Percentiles rank a stretch among this genome's conserved stretches.
phyloP scores from a whole-genome alignment of 2,113 vertebrate genomes.

The Neodon shergylaensis region DNA sequence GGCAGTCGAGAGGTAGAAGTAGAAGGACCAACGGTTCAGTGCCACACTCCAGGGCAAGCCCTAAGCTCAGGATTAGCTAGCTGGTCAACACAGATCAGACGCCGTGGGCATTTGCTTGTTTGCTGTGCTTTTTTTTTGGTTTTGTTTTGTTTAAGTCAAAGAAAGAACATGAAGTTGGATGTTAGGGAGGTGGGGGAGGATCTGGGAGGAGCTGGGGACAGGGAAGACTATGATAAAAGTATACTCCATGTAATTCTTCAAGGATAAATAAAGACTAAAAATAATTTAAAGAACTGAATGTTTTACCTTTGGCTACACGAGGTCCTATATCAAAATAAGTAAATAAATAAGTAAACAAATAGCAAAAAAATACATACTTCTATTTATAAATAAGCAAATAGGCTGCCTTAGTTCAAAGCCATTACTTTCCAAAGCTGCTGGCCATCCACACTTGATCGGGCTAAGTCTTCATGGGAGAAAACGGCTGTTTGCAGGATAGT shows the following conservation, averaged over 20 bases:
- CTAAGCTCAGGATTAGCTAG: background rate
- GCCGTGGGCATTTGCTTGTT: background rate
- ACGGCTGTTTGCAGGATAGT: background rate
- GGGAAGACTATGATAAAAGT: background rate
- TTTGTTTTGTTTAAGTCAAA: background rate
- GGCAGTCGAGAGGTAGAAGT: background rate
- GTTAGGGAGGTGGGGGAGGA: background rate
- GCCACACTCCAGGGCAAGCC: background rate
- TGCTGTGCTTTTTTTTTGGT: background rate
- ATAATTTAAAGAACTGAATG: background rate
- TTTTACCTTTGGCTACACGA: background rate
- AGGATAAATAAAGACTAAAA: background rate
- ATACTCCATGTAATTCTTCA: background rate
- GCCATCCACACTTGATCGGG: background rate
- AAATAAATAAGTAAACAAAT: background rate
- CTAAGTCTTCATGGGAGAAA: slow-evolving; percentile 25
- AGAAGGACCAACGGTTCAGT: background rate
- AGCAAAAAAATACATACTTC: background rate
- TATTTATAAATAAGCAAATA: background rate
- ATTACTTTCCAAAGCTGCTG: background rate
- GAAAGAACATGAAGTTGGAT: background rate
- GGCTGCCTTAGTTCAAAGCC: background rate
- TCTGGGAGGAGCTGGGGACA: background rate
- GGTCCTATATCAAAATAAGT: background rate
- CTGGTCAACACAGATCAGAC: background rate